These are phyloP conservation scores for Gyrodactylus salaris DNA, from an alignment of 1,140 invertebrate species.

Conservation along the genomic window DNA sequence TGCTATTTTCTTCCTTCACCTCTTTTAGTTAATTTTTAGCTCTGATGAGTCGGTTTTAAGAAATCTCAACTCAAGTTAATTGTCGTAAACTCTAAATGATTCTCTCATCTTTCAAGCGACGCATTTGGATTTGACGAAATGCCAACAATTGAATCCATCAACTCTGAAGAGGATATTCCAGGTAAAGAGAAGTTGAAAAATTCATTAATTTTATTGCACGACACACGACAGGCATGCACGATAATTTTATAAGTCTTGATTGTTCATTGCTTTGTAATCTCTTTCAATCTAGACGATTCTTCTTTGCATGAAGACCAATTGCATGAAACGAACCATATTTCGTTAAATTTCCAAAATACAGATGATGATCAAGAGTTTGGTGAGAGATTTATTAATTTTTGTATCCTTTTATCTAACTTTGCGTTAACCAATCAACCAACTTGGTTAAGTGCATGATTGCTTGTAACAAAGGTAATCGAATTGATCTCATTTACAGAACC, in stretches of 20 bases:
- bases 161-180: not conserved
- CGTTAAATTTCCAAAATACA: not conserved
- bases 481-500: too few species aligned
- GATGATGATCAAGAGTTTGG: not conserved
- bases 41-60: too few species aligned
- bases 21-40: too few species aligned
- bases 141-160: not conserved
- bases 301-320: too few species aligned
- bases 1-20: too few species aligned
- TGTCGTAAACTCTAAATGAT: not conserved
- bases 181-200: not conserved
- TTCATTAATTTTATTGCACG: too few species aligned
- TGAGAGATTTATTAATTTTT: too few species aligned
- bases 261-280: not conserved
- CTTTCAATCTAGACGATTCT: not conserved
- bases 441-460: too few species aligned
- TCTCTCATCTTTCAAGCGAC: not conserved
- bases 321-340: not conserved
- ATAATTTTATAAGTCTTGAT: not conserved
- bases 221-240: too few species aligned
- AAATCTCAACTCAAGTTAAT: not conserved
- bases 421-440: too few species aligned
- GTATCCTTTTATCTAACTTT: too few species aligned
- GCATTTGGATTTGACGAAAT: not conserved
- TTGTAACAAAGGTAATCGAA: too few species aligned